phyloP scores from a whole-genome alignment of 1,140 invertebrate genomes.

The Drusus annulatus region DNA sequence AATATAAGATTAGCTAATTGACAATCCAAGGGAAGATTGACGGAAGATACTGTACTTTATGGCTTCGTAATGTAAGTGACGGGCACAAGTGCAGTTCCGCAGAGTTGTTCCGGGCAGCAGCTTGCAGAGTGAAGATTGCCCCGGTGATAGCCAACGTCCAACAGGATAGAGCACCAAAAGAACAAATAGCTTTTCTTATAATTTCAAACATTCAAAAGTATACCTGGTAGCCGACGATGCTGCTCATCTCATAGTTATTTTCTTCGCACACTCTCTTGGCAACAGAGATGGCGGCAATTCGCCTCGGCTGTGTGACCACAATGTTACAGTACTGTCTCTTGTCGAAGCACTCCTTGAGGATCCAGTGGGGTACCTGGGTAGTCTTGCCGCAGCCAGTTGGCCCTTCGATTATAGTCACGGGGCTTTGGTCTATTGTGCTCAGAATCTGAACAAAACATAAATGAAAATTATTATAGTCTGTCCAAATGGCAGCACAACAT shows the following conservation, averaged over 20 bases:
- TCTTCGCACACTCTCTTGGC: constrained; percentile 85
- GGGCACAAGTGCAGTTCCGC: too few relatives aligned
- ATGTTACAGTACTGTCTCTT: constrained; percentile 82
- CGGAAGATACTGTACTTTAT: too few relatives aligned
- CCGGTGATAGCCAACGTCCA: too few relatives aligned
- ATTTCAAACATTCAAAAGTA: background rate
- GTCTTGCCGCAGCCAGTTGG: constrained; percentile 86
- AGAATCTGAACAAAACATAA: background rate
- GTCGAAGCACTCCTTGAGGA: constrained; percentile 81
- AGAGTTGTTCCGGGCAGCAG: too few relatives aligned
- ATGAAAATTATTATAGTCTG: background rate
- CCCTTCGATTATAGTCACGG: constrained; percentile 88
- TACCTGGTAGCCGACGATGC: constrained; percentile 89
- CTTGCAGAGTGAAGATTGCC: too few relatives aligned
- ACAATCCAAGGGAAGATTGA: too few relatives aligned
- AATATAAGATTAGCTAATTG: too few relatives aligned
- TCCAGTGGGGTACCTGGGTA: constrained; percentile 91
- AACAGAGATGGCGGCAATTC: constrained; percentile 89
- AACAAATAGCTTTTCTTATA: too few relatives aligned
- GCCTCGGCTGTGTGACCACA: constrained; percentile 89
- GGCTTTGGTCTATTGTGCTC: constrained; percentile 76
- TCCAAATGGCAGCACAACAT: too few relatives aligned
- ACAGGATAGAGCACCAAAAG: too few relatives aligned
- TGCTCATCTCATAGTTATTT: constrained; percentile 82
- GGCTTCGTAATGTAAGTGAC: too few relatives aligned